phyloP scores from a whole-genome alignment of 2,113 vertebrate species.

The Etia nguti region DNA sequence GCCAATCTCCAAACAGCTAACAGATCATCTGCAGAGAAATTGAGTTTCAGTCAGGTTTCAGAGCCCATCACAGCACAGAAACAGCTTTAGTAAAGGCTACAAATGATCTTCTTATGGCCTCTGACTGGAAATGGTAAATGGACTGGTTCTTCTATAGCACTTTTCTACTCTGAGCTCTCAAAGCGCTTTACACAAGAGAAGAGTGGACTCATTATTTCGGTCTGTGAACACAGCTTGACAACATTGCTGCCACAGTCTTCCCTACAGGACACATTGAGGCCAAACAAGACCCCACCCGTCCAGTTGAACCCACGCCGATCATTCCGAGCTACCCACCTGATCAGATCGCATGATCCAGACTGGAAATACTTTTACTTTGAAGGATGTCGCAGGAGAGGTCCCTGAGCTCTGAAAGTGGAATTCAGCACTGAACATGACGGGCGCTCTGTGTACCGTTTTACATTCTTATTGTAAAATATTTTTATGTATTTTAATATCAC shows the following conservation, averaged over 20 bases:
- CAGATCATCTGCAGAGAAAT: neutral
- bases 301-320: neutral
- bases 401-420: neutral
- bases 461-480: neutral
- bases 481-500: no score
- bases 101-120: neutral
- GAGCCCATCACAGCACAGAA: neutral
- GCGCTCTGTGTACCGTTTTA: neutral
- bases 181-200: no score
- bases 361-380: neutral
- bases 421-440: no score
- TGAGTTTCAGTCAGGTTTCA: fast-evolving
- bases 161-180: no score
- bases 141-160: neutral
- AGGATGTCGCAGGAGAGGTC: fast-evolving
- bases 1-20: neutral
- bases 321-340: neutral
- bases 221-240: no score
- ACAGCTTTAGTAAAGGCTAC: neutral
- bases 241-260: neutral
- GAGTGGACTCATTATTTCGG: no score
- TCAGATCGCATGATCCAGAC: neutral
- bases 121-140: neutral
- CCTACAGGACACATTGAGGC: fast-evolving
- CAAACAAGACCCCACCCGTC: neutral